Base-by-base conservation (phyloP, 2,888 invertebrate genomes). In the Willowsia nigromaculata region DNA sequence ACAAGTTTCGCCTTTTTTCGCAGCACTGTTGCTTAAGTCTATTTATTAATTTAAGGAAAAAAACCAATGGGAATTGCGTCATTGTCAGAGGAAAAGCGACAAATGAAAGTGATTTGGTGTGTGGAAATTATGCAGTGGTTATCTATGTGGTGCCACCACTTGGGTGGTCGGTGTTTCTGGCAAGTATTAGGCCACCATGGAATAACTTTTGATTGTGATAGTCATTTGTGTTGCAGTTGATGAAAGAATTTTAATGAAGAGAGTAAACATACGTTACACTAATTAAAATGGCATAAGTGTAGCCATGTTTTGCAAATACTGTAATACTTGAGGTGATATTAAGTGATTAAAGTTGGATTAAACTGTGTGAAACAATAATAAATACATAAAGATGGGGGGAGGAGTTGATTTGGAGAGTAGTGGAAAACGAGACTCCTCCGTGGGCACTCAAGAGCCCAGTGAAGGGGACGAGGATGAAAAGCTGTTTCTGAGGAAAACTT, bases 381-480 rank as follows among this genome's bases (percentile, higher is more conserved):
- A 30, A 18, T n/a, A 27, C 6, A 3, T 30, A 25, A 87, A 53
- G 25, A 43, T 71, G 53, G 74, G 56, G 27, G 68, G 47, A 7
- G 68, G 30, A 13, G 65, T 2, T 11, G 89, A 68, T 37, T 43
- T 71, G 47, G 80, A 88, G 15, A 13, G 37, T 13, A 71, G 78
- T n/a, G 40, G 56, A 5, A 71, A 76, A 37, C 43, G 76, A 3
- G 85, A 85, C 62, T 85, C 85, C 37, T 85, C 85, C 0, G 74
- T 56, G 6, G 85, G 85, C 40, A 85, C 85, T 18, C 85, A 85
- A 33, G 85, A 85, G 47, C 62, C 85, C 11, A 83, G 88, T 43
- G 91, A 90, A 15, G 90, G 89, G 40, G 92, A 92, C 43, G 92
- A 92, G 33, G 92, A 92, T 50, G 92, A 92, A 37, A 90, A 85